These are phyloP conservation scores for Sympetrum striolatum DNA, from an alignment of 2,888 invertebrate species.

Conservation along the genomic window DNA sequence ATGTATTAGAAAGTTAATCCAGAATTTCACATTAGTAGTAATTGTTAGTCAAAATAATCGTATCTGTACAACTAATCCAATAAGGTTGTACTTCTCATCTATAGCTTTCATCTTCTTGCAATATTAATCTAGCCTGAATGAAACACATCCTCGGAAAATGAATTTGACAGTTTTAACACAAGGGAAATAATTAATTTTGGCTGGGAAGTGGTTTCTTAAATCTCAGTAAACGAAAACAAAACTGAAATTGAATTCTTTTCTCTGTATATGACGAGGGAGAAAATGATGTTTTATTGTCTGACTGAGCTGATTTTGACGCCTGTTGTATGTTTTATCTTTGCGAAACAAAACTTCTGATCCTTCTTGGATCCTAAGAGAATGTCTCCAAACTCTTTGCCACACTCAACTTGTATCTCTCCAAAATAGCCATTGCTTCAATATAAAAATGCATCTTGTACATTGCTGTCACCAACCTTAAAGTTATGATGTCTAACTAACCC, in stretches of 20 bases:
- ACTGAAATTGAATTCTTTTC: neutral
- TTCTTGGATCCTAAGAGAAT: neutral
- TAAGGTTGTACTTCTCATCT: neutral
- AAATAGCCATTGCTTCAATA: conserved; percentile 35
- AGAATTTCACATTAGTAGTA: neutral
- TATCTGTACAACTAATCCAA: neutral
- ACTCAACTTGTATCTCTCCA: conserved; percentile 19
- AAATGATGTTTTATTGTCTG: neutral
- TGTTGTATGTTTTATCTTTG: neutral
- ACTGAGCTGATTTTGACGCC: neutral
- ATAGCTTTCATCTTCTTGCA: neutral
- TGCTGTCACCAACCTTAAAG: conserved; percentile 42
- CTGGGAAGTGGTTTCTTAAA: neutral
- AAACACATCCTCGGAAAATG: neutral
- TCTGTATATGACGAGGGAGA: neutral
- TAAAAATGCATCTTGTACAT: conserved; percentile 43
- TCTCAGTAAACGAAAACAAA: neutral
- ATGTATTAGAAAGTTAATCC: neutral
- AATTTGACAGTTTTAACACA: neutral
- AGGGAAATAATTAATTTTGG: neutral
- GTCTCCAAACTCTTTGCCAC: conserved; percentile 26
- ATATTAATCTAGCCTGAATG: neutral
- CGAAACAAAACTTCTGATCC: neutral
- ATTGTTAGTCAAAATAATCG: neutral
- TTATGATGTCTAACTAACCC: conserved; percentile 37